These are phyloP conservation scores for Leucoraja erinaceus DNA, from an alignment of 2,113 vertebrate genomes.

Conservation along the genomic window DNA sequence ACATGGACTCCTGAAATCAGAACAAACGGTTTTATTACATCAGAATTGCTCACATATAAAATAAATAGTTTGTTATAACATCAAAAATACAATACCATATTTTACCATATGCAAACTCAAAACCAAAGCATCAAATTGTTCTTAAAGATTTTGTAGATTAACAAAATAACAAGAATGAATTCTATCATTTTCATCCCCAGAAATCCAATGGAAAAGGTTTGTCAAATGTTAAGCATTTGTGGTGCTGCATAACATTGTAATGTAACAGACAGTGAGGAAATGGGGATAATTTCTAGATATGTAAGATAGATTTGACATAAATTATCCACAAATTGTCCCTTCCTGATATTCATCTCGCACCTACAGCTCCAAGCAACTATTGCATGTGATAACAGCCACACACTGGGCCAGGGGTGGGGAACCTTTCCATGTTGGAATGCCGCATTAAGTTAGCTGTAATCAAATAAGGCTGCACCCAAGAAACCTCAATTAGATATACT, in stretches of 20 bases:
- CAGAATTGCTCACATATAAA: neutral
- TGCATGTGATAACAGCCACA: too few species aligned
- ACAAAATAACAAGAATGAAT: neutral
- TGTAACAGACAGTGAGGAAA: neutral
- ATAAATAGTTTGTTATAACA: neutral
- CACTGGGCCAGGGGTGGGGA: too few species aligned
- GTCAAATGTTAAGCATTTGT: neutral
- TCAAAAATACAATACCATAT: neutral
- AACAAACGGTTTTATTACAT: constrained; percentile 34
- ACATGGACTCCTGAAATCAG: constrained; percentile 76
- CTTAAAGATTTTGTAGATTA: neutral
- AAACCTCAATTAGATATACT: too few species aligned
- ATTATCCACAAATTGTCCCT: neutral
- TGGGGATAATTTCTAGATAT: neutral
- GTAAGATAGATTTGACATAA: neutral
- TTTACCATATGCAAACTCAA: neutral
- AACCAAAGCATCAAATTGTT: neutral
- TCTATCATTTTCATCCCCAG: neutral
- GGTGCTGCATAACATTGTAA: neutral
- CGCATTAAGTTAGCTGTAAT: too few species aligned
- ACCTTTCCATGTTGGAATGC: too few species aligned
- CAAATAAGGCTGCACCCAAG: too few species aligned
- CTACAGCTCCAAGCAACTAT: too few species aligned
- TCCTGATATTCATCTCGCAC: too few species aligned
- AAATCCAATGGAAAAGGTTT: neutral